phyloP scores from a whole-genome alignment of 2,113 vertebrate genomes.

The Struthio camelus region DNA sequence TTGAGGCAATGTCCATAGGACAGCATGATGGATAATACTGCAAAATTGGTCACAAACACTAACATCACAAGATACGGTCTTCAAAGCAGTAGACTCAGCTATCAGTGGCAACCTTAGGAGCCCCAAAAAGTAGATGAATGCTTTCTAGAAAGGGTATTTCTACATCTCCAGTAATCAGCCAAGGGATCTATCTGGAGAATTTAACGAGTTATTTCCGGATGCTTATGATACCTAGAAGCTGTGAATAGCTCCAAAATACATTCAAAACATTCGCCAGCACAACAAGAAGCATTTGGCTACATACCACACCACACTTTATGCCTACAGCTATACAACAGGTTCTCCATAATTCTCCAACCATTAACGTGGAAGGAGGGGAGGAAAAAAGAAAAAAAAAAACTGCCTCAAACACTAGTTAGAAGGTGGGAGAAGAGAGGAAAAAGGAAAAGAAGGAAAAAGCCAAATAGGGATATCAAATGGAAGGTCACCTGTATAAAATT shows the following conservation, averaged over 20 bases:
- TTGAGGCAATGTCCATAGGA: not conserved
- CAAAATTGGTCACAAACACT: not conserved
- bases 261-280: not conserved
- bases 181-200: not conserved
- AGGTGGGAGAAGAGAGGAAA: not conserved
- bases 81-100: not conserved
- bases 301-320: not conserved
- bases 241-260: conserved; percentile 14
- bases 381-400: no score
- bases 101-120: not conserved
- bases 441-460: not conserved
- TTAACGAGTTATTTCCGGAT: not conserved
- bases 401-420: not conserved
- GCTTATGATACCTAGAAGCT: not conserved
- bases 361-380: not conserved
- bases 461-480: accelerated
- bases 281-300: not conserved
- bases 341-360: not conserved
- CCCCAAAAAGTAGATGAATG: not conserved
- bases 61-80: not conserved
- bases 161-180: not conserved
- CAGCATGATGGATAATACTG: not conserved
- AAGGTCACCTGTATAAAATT: not conserved
- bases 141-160: not conserved
- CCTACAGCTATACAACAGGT: not conserved